Base-by-base conservation (phyloP, 2,888 invertebrate species). In the Noctuana brunneofusca region DNA sequence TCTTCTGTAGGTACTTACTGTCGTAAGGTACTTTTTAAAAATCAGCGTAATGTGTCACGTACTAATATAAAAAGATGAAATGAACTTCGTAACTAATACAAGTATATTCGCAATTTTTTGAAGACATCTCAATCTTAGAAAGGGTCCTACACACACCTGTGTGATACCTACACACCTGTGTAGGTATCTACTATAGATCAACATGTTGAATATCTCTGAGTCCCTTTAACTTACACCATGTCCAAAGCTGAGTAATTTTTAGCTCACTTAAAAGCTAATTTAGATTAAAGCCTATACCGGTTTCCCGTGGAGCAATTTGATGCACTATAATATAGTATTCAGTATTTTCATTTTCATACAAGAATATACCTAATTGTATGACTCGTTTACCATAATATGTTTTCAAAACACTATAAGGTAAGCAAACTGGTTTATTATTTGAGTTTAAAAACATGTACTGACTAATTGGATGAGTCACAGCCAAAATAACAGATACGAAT, bases 261-360 rank as follows among this genome's bases (percentile, higher is more conserved):
- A 64, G 52, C 62, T 67, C 64, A 62, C 58, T 67, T 67, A 65
- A 67, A 66, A 56, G 64, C 58, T 64, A 67, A 67, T 65, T 67
- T 63, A 64, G 67, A 67, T 63, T 67, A 65, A 64, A 63, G 52
- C 43, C 38, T 53, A 11, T 58, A 63, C 50, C 48, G 55, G 24
- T 24, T n/a, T 9, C 41, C 16, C 8, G 52, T 30, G 24, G n/a
- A 49, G 53, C 22, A 38, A 22, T 38, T 52, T 52, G n/a, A 52
- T 32, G 16, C n/a, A 16, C 20, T 18, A 20, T 20, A 46, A 16
- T 16, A 16, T 41, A 3, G n/a, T 16, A 3, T 35, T 35, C 12
- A 35, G 18, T 27, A 27, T 27, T 27, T 27, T 4, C 27, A 27
- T 27, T n/a, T n/a, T n/a, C n/a, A n/a, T n/a, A n/a, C n/a, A n/a